Percentiles rank a stretch among this genome's conserved stretches.
phyloP scores from a whole-genome alignment of 1,140 invertebrate species.

The Eciton burchellii region DNA sequence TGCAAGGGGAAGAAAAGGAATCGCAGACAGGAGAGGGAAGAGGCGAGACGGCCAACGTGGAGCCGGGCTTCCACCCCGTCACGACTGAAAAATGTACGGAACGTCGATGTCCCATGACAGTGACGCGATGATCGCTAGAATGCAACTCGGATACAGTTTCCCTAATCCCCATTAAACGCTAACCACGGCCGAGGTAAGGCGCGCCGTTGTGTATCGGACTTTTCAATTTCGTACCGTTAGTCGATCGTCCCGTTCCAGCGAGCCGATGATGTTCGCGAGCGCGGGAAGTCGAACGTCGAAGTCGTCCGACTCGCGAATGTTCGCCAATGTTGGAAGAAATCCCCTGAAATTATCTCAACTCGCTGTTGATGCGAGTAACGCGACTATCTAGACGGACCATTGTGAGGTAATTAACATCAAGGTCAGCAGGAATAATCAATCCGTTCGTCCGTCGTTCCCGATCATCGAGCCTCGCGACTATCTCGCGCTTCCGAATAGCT shows the following conservation, averaged over 20 bases:
- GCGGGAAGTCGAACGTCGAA: slow-evolving; percentile 17
- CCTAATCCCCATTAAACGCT: background rate
- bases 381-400: too few relatives aligned
- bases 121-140: slow-evolving; percentile 27
- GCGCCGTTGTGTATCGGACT: slow-evolving; percentile 2
- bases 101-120: slow-evolving; percentile 10
- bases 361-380: too few relatives aligned
- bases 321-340: too few relatives aligned
- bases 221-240: slow-evolving; percentile 58
- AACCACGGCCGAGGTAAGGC: slow-evolving; percentile 2
- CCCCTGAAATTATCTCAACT: too few relatives aligned
- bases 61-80: slow-evolving; percentile 30
- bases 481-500: background rate
- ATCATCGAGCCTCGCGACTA: background rate
- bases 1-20: slow-evolving; percentile 7
- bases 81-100: slow-evolving; percentile 42
- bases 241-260: slow-evolving; percentile 14
- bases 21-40: background rate
- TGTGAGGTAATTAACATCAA: too few relatives aligned
- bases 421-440: too few relatives aligned
- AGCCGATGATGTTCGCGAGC: background rate
- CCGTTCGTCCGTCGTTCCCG: background rate
- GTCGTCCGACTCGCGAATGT: background rate
- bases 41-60: background rate
- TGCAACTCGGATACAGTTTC: background rate